Conservation (phyloP, 2,113 vertebrate genomes). For the Oreochromis niloticus region DNA sequence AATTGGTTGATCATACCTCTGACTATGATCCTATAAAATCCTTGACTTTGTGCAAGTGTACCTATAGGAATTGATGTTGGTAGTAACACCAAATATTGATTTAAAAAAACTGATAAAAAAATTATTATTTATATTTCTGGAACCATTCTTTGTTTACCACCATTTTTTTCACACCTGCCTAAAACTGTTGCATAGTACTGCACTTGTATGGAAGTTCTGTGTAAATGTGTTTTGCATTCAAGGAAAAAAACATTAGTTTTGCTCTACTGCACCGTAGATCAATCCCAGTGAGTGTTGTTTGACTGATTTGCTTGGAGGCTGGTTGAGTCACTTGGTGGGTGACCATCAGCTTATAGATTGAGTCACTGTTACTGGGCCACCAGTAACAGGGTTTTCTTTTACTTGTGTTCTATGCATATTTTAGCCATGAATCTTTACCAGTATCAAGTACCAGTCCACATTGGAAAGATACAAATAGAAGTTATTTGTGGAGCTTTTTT, state of each 20-base stretch:
- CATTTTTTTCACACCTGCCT: neutral
- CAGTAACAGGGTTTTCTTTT: neutral
- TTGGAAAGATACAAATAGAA: neutral
- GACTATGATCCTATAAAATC: neutral
- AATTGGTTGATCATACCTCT: neutral
- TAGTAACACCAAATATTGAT: neutral
- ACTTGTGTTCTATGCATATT: neutral
- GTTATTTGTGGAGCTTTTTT: accelerated
- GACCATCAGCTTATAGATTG: neutral
- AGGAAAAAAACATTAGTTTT: neutral
- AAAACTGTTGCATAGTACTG: neutral
- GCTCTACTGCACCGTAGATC: neutral
- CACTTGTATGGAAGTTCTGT: neutral
- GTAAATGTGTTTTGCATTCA: neutral
- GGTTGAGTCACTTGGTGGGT: neutral
- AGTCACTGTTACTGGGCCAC: neutral
- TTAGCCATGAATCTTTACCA: neutral
- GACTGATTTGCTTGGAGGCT: neutral
- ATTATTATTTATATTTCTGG: neutral
- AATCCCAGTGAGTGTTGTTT: neutral
- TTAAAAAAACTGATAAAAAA: accelerated
- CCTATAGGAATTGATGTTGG: neutral
- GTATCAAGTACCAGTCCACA: neutral
- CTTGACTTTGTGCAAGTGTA: neutral
- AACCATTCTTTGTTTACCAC: neutral